Evolutionary conservation across 2,797 vertebrate species (phyloP), one percentile per base, ranked within the genome.

Genomic region (Melanotaenia parkinsoni): DNA sequence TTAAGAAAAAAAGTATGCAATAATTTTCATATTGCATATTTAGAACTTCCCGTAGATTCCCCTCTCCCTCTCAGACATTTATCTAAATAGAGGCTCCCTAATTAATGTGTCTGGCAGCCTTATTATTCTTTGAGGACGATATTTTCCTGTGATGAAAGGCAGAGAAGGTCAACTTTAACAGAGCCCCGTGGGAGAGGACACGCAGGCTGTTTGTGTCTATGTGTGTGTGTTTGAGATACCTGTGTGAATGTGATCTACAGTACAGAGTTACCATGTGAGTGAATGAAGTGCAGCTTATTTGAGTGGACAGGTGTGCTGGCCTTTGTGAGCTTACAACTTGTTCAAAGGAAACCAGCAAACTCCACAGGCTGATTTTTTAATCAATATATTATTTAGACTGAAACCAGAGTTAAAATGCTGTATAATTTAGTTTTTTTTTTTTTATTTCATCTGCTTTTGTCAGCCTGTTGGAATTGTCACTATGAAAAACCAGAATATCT

Each of bases 21-120:
- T 90, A 88, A 90, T 89, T 94, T 96, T 91, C 91, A 92, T 93
- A 94, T 95, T 94, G 95, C 95, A 96, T 96, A 96, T 96, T 95
- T 96, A 95, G 95, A 95, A 95, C 90, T 79, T 76, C 20, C 63
- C 35, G 58, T 53, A 33, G 28, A 47, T 62, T 53, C 30, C 37
- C 38, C 54, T 63, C 18, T 13, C 92, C 37, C 94, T 95, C 90
- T 92, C 92, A 95, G 94, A 95, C 88, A 91, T 94, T 94, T 92
- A 94, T 95, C 95, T 95, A 95, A 94, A 97, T 96, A 95, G 94
- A 95, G 70, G 81, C 94, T 92, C 93, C 94, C 95, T 96, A 96
- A 98, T 98, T 96, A 98, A 95, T 93, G 95, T 95, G 95, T 95
- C 95, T 95, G 94, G 92, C 91, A 87, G 94, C 94, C 94, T 96